Evolutionary conservation across 2,888 invertebrate genomes (phyloP).

Genomic region (Zonitis immaculata): DNA sequence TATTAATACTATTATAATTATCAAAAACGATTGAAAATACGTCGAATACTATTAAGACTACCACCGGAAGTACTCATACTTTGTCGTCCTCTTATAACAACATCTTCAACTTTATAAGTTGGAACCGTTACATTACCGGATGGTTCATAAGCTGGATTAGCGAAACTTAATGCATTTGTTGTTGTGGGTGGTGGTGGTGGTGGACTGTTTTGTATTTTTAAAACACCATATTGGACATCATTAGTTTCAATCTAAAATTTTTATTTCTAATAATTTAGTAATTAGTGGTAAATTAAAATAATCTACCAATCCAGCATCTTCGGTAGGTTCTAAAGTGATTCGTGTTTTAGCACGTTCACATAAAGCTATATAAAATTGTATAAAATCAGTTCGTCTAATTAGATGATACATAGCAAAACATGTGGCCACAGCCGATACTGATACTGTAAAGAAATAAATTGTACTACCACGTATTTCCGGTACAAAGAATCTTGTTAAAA

Average conservation of each 20-base stretch:
- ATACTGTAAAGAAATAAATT: conserved; percentile 79
- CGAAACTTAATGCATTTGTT: conserved; percentile 66
- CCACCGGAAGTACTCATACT: conserved; percentile 48
- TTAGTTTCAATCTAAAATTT: conserved; percentile 54
- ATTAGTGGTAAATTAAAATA: too few species aligned
- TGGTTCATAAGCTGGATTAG: conserved; percentile 81
- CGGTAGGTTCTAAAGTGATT: conserved; percentile 78
- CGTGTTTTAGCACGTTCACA: conserved; percentile 70
- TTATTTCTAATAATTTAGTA: too few species aligned
- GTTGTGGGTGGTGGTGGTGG: conserved; percentile 43
- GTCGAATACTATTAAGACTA: conserved; percentile 53
- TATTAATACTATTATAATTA: conserved; percentile 1
- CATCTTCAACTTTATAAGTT: conserved; percentile 71
- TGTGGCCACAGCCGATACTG: conserved; percentile 67
- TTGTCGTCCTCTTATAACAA: conserved; percentile 61
- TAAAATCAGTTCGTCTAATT: conserved; percentile 74
- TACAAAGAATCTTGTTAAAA: conserved; percentile 75
- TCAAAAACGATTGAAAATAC: conserved; percentile 34
- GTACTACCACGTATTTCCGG: conserved; percentile 76
- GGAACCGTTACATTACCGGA: conserved; percentile 61
- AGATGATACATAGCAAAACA: conserved; percentile 76
- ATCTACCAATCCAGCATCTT: conserved; percentile 77
- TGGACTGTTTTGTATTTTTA: conserved; percentile 70
- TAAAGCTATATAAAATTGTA: conserved; percentile 73
- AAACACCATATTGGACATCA: conserved; percentile 67